Base-by-base conservation (phyloP, 1,140 invertebrate species). In the Conus betulinus region DNA sequence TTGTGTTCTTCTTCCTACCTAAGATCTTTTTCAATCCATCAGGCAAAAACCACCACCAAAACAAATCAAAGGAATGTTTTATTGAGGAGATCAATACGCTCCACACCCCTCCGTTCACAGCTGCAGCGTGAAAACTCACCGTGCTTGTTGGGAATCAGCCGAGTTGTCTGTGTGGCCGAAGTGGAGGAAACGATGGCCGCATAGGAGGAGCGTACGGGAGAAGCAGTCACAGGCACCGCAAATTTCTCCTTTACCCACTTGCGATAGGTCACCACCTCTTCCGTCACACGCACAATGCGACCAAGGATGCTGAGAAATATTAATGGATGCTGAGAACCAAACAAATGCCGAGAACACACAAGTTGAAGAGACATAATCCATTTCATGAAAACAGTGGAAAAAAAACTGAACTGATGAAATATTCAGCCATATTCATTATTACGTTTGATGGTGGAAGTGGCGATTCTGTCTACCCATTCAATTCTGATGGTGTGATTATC, bases 231-330 rank as follows among this genome's bases (percentile, higher is more conserved):
- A 5, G 25, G 51, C 25, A 67, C 87, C 15, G 89, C 87, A 85
- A 91, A 95, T 27, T 91, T 92, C 51, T 93, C 90, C 67, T 91
- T 91, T 11, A 96, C 96, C 96, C 96, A 96, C 78, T 95, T 90
- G 23, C 98, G 97, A 95, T 99, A 99, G 84, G 98, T 97, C 92
- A 99, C 97, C 78, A 99, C 98, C 95, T 99, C 98, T 95, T 99
- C 98, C 23, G 98, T 98, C 88, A 99, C 97, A 90, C 97, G 97
- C 88, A 99, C 97, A 90, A 99, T 98, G 91, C 98, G 97, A 90
- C 98, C 98, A 89, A 99, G 96, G 94, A 98, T 98, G 88, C 96
- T 96, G 91, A 88, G 7, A 27, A 51, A 79, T 13, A 63, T 0
- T 13, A 63, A 63, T 4, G 60, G 11, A 63, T 11, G 17, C 60